These are phyloP conservation scores for Epistrophe eligans DNA, from an alignment of 2,888 invertebrate species.

Conservation along the genomic window DNA sequence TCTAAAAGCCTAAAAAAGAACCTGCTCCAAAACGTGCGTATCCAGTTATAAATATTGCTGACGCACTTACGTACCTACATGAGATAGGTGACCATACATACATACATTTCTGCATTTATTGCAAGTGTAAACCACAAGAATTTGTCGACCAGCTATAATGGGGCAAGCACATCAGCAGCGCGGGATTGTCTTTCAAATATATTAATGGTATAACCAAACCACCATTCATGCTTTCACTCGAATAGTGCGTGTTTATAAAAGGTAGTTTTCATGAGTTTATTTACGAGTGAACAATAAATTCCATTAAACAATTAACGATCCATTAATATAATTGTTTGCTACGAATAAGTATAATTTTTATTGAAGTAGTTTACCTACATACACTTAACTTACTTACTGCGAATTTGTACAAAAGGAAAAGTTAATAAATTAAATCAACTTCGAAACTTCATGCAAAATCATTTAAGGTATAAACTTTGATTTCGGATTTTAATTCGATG, in stretches of 20 bases:
- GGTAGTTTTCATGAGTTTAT: not conserved
- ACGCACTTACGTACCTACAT: not conserved
- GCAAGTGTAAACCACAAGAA: not conserved
- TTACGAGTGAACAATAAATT: not conserved
- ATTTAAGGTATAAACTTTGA: not conserved
- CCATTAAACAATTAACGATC: not conserved
- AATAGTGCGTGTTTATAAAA: not conserved
- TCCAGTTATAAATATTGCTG: not conserved
- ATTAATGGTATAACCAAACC: not conserved
- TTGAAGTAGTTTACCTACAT: not conserved
- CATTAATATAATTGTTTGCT: not conserved
- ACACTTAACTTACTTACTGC: not conserved
- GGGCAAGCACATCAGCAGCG: not conserved
- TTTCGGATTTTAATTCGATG: not conserved
- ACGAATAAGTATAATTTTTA: not conserved
- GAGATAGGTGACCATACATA: no score
- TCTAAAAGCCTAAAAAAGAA: not conserved
- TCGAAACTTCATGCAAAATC: not conserved
- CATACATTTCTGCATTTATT: not conserved
- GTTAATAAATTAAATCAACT: not conserved
- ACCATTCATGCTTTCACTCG: not conserved
- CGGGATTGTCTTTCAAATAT: not conserved
- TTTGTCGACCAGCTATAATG: not conserved
- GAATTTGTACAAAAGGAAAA: not conserved
- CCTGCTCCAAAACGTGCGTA: constrained; percentile 7